A percentile compares a stretch with the other conserved stretches of the same genome.
Conservation (phyloP, 1,140 invertebrate genomes). For the Hyposmocoma kahamanoa region DNA sequence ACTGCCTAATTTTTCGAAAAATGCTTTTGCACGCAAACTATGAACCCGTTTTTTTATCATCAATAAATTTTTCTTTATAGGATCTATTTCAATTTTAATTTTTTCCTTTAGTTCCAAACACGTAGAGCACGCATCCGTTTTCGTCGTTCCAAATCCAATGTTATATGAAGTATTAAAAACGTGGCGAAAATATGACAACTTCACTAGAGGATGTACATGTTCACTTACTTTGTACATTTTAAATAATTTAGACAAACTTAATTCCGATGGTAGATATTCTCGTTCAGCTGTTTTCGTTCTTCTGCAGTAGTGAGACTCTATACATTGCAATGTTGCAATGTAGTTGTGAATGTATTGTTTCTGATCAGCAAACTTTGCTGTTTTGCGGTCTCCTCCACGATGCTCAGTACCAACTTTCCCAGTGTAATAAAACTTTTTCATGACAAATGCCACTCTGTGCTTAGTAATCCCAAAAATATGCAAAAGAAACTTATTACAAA, state of each 20-base stretch:
- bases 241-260: conserved; percentile 11
- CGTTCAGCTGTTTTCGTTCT: conserved; percentile 11
- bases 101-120: conserved; percentile 17
- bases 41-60: conserved; percentile 15
- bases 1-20: conserved; percentile 14
- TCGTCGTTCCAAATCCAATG: conserved; percentile 10
- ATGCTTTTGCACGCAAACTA: conserved; percentile 13
- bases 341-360: background rate
- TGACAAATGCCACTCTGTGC: background rate
- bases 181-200: conserved; percentile 5
- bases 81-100: conserved; percentile 13
- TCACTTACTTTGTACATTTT: conserved; percentile 14
- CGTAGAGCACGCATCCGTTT: conserved; percentile 16
- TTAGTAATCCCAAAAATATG: background rate
- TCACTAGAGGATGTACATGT: background rate
- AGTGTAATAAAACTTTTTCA: background rate
- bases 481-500: background rate
- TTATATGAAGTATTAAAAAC: conserved; percentile 7
- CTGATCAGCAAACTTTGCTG: background rate
- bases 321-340: background rate
- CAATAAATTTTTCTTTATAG: conserved; percentile 5
- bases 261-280: conserved; percentile 13
- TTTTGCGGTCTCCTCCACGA: background rate
- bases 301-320: conserved; percentile 14
- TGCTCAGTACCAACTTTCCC: background rate